Evolutionary conservation across 2,113 vertebrate genomes (phyloP).

Genomic region (Saccopteryx bilineata): DNA sequence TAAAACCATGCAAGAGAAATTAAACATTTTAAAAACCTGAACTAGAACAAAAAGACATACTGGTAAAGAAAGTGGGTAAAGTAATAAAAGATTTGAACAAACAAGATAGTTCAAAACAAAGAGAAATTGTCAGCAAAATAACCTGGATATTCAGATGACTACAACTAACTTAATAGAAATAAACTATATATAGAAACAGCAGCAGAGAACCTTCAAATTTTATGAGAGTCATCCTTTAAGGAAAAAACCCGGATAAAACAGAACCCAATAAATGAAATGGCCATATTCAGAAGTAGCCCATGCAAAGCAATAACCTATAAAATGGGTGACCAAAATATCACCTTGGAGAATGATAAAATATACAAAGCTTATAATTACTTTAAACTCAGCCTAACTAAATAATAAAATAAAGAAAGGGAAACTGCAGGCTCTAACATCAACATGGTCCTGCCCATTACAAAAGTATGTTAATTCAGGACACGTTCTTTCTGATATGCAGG

Average conservation of each 20-base stretch:
- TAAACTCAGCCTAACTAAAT: slow-evolving; percentile 31
- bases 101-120: slow-evolving; percentile 10
- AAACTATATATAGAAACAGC: background rate
- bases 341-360: background rate
- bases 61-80: slow-evolving; percentile 34
- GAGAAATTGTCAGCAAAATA: background rate
- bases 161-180: background rate
- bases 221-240: background rate
- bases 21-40: slow-evolving; percentile 14
- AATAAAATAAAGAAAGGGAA: slow-evolving; percentile 18
- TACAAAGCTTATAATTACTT: slow-evolving; percentile 26
- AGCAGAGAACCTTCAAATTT: slow-evolving; percentile 8
- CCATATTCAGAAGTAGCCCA: background rate
- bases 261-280: background rate
- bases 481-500: background rate
- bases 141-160: background rate
- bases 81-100: slow-evolving; percentile 49
- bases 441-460: background rate
- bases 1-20: slow-evolving; percentile 44
- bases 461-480: background rate
- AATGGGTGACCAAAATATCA: background rate
- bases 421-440: background rate
- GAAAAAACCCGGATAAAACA: background rate
- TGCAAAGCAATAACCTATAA: slow-evolving; percentile 22
- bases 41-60: slow-evolving; percentile 49